Evolutionary conservation across 53 echinoderm and acorn worm species (phyloP).

Genomic region (Antedon mediterranea): DNA sequence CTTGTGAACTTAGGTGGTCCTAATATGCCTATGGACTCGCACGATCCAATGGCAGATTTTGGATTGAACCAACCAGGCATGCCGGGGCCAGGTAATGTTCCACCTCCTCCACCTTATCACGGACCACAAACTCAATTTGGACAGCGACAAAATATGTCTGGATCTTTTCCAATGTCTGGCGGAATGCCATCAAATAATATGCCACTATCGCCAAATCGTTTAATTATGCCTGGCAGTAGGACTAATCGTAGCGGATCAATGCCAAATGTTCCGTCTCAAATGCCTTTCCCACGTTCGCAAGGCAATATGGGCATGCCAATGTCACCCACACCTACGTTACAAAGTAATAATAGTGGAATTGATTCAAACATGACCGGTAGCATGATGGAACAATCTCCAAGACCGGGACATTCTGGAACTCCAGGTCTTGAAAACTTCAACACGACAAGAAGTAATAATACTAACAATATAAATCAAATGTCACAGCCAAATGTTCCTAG

Average conservation of each 20-base stretch:
- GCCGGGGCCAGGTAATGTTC: constrained; percentile 38
- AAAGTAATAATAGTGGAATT: neutral
- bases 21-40: constrained; percentile 38
- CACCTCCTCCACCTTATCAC: constrained; percentile 83
- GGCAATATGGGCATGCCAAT: neutral
- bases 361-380: neutral
- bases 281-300: neutral
- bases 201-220: constrained; percentile 54
- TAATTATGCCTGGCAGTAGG: constrained; percentile 30
- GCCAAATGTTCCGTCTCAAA: constrained; percentile 29
- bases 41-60: constrained; percentile 34
- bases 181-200: constrained; percentile 4
- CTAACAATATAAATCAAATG: constrained; percentile 11
- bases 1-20: constrained; percentile 21
- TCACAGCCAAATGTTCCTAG: constrained; percentile 35
- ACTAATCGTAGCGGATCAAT: constrained; percentile 48
- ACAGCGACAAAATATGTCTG: neutral
- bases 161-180: neutral
- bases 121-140: constrained; percentile 3
- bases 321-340: neutral
- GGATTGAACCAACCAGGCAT: constrained; percentile 16
- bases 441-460: constrained; percentile 24
- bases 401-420: constrained; percentile 74
- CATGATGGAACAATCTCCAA: constrained; percentile 49
- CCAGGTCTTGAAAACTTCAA: constrained; percentile 36